Conservation (phyloP, 1,140 invertebrate genomes). For the Platorchestia sp. region DNA sequence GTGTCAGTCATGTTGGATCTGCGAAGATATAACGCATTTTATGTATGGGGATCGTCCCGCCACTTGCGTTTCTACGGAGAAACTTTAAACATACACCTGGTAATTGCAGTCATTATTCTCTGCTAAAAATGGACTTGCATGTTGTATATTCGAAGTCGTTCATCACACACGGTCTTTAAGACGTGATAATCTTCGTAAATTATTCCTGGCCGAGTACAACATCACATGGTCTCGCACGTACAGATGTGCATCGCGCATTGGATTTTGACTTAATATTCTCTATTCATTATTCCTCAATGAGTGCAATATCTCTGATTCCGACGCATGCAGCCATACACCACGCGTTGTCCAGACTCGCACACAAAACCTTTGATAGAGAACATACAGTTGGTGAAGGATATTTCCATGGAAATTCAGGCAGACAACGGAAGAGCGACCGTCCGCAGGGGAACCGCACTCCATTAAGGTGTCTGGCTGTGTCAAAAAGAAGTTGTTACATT, state of each 20-base stretch:
- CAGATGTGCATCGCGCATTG: neutral
- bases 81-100: too few relatives aligned
- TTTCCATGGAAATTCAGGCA: neutral
- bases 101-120: too few relatives aligned
- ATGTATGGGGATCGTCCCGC: too few relatives aligned
- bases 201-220: too few relatives aligned
- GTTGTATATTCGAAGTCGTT: too few relatives aligned
- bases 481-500: neutral
- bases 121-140: too few relatives aligned
- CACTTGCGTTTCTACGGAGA: too few relatives aligned
- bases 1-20: too few relatives aligned
- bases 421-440: neutral
- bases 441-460: neutral
- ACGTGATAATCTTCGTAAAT: too few relatives aligned
- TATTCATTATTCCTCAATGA: neutral
- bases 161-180: too few relatives aligned
- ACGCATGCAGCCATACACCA: neutral
- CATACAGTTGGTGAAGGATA: neutral
- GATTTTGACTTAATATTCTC: neutral
- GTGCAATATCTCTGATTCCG: neutral
- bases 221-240: too few relatives aligned
- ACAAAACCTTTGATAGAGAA: neutral
- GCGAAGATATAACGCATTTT: too few relatives aligned
- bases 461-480: neutral
- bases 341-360: neutral